Evolutionary conservation across 2,797 vertebrate species (phyloP).

Genomic region (Coregonus sp.): DNA sequence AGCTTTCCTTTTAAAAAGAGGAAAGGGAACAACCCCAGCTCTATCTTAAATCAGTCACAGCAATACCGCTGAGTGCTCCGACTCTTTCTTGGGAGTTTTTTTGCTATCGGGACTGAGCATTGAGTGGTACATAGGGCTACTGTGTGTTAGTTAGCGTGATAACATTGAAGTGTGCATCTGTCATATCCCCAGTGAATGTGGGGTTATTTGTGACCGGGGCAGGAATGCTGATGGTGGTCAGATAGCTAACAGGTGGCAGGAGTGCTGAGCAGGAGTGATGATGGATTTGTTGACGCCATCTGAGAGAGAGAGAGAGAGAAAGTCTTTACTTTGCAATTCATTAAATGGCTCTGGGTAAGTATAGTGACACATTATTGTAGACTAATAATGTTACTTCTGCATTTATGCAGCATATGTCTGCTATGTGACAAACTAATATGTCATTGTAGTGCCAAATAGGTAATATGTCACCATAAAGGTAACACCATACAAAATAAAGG

Average conservation of each 20-base stretch:
- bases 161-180: slow-evolving; percentile 69
- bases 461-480: too few relatives aligned
- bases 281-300: slow-evolving; percentile 66
- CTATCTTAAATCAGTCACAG: slow-evolving; percentile 59
- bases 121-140: slow-evolving; percentile 34
- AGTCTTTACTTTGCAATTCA: slow-evolving; percentile 31
- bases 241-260: slow-evolving; percentile 71
- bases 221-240: slow-evolving; percentile 65
- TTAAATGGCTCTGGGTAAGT: slow-evolving; percentile 23
- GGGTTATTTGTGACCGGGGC: slow-evolving; percentile 64
- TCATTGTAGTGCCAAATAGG: neutral
- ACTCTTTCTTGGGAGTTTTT: slow-evolving; percentile 39
- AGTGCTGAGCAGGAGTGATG: slow-evolving; percentile 60
- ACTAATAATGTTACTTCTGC: neutral
- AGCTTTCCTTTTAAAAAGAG: slow-evolving; percentile 58
- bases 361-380: slow-evolving; percentile 10
- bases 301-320: slow-evolving; percentile 58
- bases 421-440: neutral
- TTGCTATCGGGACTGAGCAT: slow-evolving; percentile 45
- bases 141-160: slow-evolving; percentile 47
- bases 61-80: slow-evolving; percentile 25
- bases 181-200: slow-evolving; percentile 51
- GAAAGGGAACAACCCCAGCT: slow-evolving; percentile 33
- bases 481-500: too few relatives aligned
- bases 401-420: neutral